These are phyloP conservation scores for Colaptes auratus DNA, from an alignment of 2,113 vertebrate species.

Conservation along the genomic window DNA sequence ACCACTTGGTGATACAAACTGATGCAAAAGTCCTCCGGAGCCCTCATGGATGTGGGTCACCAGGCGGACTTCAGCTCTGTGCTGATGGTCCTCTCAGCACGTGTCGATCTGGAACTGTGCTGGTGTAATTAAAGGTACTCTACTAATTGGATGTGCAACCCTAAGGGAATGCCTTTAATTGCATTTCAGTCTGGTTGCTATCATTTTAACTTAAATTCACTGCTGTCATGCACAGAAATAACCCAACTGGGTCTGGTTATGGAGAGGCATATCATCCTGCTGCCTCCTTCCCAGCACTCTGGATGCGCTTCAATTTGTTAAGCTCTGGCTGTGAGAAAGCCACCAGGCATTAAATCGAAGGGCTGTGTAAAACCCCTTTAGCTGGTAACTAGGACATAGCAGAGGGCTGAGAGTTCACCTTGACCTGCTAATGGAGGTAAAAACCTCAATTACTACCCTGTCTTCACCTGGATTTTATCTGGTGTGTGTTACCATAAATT, in stretches of 20 bases:
- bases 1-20: background rate
- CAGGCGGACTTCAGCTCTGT: background rate
- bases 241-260: background rate
- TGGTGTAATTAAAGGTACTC: conserved; percentile 18
- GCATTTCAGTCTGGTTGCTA: background rate
- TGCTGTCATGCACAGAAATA: conserved; percentile 6
- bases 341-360: background rate
- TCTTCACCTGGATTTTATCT: background rate
- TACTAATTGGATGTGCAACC: background rate
- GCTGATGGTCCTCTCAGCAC: background rate
- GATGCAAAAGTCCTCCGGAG: accelerated
- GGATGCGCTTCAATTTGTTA: background rate
- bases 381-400: background rate
- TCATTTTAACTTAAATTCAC: conserved; percentile 25
- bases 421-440: background rate
- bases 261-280: background rate
- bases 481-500: accelerated
- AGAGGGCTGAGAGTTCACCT: background rate
- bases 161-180: conserved; percentile 28
- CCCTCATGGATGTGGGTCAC: background rate
- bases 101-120: background rate
- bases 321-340: background rate
- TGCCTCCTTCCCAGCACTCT: background rate
- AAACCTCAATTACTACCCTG: background rate
- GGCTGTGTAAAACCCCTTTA: background rate